Conservation (phyloP, 2,113 vertebrate species). For the Hydrolagus affinis region DNA sequence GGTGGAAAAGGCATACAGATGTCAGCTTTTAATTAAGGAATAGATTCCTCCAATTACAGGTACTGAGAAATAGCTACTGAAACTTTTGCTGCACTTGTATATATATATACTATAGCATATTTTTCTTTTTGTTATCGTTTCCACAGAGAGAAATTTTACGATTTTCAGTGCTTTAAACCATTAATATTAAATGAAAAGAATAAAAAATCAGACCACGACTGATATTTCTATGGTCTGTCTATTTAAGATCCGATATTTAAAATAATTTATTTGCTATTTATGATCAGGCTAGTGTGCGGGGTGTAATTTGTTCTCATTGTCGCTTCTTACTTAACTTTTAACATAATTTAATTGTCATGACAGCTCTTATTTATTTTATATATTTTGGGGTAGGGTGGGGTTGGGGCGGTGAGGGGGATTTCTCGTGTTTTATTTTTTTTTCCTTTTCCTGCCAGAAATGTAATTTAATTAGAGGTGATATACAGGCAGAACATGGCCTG, state of each 20-base stretch:
- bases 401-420: background rate
- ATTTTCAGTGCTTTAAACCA: constrained; percentile 25
- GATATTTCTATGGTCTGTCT: constrained; percentile 21
- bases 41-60: constrained; percentile 26
- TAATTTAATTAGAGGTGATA: constrained; percentile 28
- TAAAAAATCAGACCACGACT: background rate
- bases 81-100: constrained; percentile 23
- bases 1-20: background rate
- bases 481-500: constrained; percentile 23
- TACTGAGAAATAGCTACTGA: constrained; percentile 20
- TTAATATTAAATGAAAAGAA: constrained; percentile 29
- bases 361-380: constrained; percentile 16
- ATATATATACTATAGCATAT: constrained; percentile 29
- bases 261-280: constrained; percentile 33
- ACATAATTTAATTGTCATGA: constrained; percentile 18
- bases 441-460: constrained; percentile 25
- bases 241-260: constrained; percentile 32
- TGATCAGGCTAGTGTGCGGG: constrained; percentile 21
- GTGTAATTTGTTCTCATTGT: constrained; percentile 18
- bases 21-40: constrained; percentile 14
- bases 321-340: constrained; percentile 22
- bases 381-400: background rate
- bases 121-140: constrained; percentile 29
- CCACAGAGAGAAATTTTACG: constrained; percentile 18
- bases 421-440: background rate